Conservation (phyloP, 2,113 vertebrate genomes). For the Epinephelus moara region DNA sequence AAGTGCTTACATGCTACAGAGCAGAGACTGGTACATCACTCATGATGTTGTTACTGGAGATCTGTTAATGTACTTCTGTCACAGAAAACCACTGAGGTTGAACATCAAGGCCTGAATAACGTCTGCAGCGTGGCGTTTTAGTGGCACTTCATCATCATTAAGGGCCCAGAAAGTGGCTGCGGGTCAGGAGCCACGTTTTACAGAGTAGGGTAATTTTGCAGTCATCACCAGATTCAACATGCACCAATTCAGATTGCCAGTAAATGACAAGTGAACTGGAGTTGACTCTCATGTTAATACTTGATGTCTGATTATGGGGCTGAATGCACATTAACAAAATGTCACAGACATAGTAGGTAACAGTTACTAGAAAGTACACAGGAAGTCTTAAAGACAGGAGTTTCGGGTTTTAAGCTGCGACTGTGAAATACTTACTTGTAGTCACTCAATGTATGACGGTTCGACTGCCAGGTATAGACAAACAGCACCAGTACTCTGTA, state of each 20-base stretch:
- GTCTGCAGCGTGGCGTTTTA: constrained; percentile 5
- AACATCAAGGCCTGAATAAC: not conserved
- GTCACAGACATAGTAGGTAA: not conserved
- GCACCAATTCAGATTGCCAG: not conserved
- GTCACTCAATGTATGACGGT: not conserved
- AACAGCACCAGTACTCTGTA: not conserved
- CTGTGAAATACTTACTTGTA: not conserved
- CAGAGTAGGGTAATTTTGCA: constrained; percentile 17
- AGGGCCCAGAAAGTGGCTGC: constrained; percentile 26
- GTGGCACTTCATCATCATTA: constrained; percentile 41
- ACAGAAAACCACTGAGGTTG: constrained; percentile 28
- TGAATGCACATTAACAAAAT: not conserved
- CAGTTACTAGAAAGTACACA: not conserved
- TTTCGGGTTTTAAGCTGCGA: not conserved
- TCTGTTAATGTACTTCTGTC: constrained; percentile 32
- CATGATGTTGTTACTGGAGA: not conserved
- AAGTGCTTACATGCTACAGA: constrained; percentile 14
- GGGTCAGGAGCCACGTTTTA: constrained; percentile 21
- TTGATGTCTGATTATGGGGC: constrained; percentile 5
- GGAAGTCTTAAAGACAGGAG: not conserved
- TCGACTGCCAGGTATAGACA: not conserved
- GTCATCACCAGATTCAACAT: constrained; percentile 18
- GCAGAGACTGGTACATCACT: constrained; percentile 7
- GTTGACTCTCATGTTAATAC: constrained; percentile 5
- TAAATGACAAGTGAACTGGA: constrained; percentile 17